Evolutionary conservation across 2,888 invertebrate genomes (phyloP).

Genomic region (Bembecia ichneumoniformis): DNA sequence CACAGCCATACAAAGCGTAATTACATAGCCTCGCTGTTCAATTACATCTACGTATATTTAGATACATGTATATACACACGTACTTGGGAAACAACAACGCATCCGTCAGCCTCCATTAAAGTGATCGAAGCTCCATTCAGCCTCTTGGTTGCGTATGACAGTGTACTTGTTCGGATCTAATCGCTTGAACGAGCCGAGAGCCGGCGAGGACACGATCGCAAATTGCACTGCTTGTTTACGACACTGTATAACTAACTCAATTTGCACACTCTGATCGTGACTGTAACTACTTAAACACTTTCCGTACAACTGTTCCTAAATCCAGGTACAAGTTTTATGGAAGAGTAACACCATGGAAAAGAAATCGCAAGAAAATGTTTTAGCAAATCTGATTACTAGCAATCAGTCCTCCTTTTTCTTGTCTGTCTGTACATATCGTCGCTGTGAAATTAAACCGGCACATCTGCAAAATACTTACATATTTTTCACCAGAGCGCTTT

Average conservation of each 20-base stretch:
- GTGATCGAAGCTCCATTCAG: slow-evolving; percentile 27
- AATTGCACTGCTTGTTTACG: slow-evolving; percentile 43
- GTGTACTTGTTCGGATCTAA: slow-evolving; percentile 34
- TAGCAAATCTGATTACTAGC: no score
- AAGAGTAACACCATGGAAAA: no score
- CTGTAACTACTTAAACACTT: slow-evolving; percentile 12
- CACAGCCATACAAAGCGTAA: slow-evolving; percentile 22
- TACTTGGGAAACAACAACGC: slow-evolving; percentile 7
- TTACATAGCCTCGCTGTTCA: slow-evolving; percentile 14
- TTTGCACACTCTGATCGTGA: slow-evolving; percentile 28
- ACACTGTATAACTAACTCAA: slow-evolving; percentile 36
- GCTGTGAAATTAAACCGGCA: no score
- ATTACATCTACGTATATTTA: slow-evolving; percentile 14
- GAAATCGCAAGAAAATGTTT: no score
- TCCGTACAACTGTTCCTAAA: not conserved
- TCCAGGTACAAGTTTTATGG: no score
- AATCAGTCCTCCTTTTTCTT: no score
- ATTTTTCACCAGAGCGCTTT: no score
- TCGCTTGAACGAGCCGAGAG: slow-evolving; percentile 28
- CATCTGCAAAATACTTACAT: no score
- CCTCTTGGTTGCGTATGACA: slow-evolving; percentile 30
- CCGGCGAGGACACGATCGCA: slow-evolving; percentile 27
- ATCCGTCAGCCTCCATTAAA: slow-evolving; percentile 28
- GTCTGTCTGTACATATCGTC: no score
- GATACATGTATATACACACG: slow-evolving; percentile 4